phyloP scores from a whole-genome alignment of 2,888 invertebrate species.

The Tupiocoris notatus region DNA sequence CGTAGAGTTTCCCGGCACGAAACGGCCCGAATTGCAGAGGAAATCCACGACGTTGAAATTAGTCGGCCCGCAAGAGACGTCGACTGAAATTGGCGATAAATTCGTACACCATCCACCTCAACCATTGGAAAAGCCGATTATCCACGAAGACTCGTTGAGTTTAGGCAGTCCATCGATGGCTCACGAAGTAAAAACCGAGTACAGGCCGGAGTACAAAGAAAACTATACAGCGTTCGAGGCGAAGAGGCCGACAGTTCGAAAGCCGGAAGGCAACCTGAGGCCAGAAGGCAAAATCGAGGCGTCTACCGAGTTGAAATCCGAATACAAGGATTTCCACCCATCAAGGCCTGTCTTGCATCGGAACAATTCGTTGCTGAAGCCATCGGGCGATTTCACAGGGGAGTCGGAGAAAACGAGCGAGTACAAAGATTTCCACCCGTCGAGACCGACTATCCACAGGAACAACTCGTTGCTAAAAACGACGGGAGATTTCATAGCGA shows the following conservation, averaged over 20 bases:
- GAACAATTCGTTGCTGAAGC: conserved; percentile 45
- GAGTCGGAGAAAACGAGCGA: conserved; percentile 44
- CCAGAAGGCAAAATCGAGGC: conserved; percentile 45
- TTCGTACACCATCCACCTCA: conserved; percentile 45
- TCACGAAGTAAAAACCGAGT: conserved; percentile 31
- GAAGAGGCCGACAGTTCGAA: conserved; percentile 36
- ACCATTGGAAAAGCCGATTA: conserved; percentile 31
- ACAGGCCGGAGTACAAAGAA: conserved; percentile 44
- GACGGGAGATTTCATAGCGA: conserved; percentile 45
- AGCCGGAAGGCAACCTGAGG: conserved; percentile 43
- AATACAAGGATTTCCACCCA: conserved; percentile 48
- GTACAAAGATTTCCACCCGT: conserved; percentile 47
- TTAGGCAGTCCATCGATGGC: conserved; percentile 19
- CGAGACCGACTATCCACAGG: conserved; percentile 45
- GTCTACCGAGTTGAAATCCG: conserved; percentile 45
- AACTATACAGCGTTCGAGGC: conserved; percentile 46
- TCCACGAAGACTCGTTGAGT: conserved; percentile 10
- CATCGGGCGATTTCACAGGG: conserved; percentile 40
- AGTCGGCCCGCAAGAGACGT: conserved; percentile 46
- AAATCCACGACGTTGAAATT: conserved; percentile 48
- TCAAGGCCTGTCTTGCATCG: conserved; percentile 46
- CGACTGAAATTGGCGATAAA: conserved; percentile 46
- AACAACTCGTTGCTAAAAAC: conserved; percentile 46
- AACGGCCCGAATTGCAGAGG: conserved; percentile 46
- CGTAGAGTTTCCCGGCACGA: conserved; percentile 45